Evolutionary conservation across 2,113 vertebrate species (phyloP).

Genomic region (Ptilonorhynchus violaceus): DNA sequence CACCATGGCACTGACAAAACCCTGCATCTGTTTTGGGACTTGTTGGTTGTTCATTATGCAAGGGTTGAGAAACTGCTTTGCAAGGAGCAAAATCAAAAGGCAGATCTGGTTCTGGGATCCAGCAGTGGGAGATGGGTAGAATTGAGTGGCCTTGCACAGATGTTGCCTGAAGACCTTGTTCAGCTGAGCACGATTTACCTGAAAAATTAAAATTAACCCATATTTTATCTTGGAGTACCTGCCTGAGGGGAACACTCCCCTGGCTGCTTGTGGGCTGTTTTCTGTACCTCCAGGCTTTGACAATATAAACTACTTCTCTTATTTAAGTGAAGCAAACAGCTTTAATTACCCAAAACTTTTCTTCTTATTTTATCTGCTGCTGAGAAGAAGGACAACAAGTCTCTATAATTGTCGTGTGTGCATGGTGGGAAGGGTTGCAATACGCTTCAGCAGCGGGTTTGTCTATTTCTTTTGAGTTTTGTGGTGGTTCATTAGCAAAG

Average conservation of each 20-base stretch:
- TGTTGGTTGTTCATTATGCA: accelerated
- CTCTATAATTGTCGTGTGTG: accelerated
- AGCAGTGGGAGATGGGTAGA: accelerated
- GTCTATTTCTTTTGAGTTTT: background rate
- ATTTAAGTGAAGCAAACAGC: background rate
- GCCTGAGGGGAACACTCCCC: background rate
- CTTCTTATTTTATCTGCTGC: background rate
- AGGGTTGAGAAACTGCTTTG: background rate
- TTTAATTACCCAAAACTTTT: background rate
- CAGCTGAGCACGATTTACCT: background rate
- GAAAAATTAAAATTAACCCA: background rate
- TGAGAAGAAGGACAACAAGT: background rate
- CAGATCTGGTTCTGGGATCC: background rate
- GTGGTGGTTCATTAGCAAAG: background rate
- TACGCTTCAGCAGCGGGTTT: accelerated
- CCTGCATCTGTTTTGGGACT: accelerated
- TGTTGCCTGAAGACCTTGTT: accelerated
- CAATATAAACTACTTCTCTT: background rate
- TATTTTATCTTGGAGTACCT: background rate
- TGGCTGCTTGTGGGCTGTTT: background rate
- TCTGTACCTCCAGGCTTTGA: background rate
- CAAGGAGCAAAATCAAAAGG: background rate
- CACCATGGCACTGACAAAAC: accelerated
- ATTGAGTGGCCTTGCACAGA: background rate
- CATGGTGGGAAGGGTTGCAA: accelerated